Conservation (phyloP, 2,113 vertebrate species). For the Passer domesticus region DNA sequence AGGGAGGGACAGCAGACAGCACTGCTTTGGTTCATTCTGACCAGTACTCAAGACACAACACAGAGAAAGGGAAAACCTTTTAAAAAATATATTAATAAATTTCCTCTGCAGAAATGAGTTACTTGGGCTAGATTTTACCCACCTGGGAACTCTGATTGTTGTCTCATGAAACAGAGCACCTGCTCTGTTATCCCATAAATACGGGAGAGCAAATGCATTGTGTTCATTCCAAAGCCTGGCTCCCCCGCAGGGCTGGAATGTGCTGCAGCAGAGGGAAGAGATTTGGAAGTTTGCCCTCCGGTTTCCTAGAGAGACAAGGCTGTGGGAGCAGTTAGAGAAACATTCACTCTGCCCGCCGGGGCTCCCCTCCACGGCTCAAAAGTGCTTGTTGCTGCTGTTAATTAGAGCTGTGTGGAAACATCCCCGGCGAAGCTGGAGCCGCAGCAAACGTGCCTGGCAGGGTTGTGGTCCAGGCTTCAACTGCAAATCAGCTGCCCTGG, state of each 20-base stretch:
- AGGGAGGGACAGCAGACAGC: background rate
- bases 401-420: background rate
- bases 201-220: background rate
- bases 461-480: background rate
- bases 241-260: background rate
- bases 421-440: background rate
- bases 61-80: background rate
- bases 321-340: background rate
- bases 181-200: background rate
- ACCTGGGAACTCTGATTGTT: background rate
- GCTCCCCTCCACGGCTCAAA: background rate
- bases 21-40: background rate
- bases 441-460: background rate
- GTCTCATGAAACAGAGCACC: slow-evolving; percentile 9
- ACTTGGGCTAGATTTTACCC: background rate
- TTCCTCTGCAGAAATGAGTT: background rate
- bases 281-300: background rate
- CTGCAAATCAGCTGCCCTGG: background rate
- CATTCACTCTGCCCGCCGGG: background rate
- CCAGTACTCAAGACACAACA: background rate
- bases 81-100: background rate
- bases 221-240: background rate
- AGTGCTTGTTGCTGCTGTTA: background rate
- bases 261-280: background rate
- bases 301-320: background rate